Base-by-base conservation (phyloP, 2,113 vertebrate species). In the Sander vitreus region DNA sequence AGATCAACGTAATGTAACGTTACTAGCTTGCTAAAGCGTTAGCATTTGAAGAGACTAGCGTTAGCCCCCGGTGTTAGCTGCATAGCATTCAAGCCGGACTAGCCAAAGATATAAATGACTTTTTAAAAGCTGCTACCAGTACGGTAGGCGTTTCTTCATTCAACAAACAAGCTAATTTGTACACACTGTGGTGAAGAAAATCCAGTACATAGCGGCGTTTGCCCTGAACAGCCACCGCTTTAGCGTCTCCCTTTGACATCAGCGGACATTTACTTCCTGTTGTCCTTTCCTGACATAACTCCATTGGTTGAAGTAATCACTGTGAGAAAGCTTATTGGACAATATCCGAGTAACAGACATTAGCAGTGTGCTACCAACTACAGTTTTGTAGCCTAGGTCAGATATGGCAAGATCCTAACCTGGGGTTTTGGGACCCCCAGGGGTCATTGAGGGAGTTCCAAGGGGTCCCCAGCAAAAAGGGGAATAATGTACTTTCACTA, bases 191-290 rank as follows among this genome's bases (percentile, higher is more conserved):
- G 7, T 2, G 2, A 47, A 25, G 5, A 71, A 47, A 70, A 58
- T n/a, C 47, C 58, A n/a, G 50, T 1, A 59, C 11, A 66, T 23
- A 4, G 43, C 3, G 1, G 5, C 0, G 7, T 51, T 64, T 23
- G n/a, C 6, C 6, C 51, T 36, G 58, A 2, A 4, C 16, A 67
- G 33, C 57, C n/a, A 3, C 58, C 12, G 54, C 59, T 67, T 82
- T 57, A 59, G 48, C 60, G 21, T 64, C 65, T 58, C 45, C 6
- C 59, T 80, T 30, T 66, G 47, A 80, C 58, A 73, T 43, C 39
- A 7, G 45, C 81, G 43, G 51, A 13, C 51, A 75, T 53, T 67
- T 23, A 88, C 90, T 95, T 95, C 94, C 94, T 91, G 93, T 92
- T 93, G 77, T 91, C 73, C 62, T 88, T 85, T 85, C 80, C 77